Conservation (phyloP, 2,797 vertebrate genomes). For the Lepidocolaptes lacrymiger region DNA sequence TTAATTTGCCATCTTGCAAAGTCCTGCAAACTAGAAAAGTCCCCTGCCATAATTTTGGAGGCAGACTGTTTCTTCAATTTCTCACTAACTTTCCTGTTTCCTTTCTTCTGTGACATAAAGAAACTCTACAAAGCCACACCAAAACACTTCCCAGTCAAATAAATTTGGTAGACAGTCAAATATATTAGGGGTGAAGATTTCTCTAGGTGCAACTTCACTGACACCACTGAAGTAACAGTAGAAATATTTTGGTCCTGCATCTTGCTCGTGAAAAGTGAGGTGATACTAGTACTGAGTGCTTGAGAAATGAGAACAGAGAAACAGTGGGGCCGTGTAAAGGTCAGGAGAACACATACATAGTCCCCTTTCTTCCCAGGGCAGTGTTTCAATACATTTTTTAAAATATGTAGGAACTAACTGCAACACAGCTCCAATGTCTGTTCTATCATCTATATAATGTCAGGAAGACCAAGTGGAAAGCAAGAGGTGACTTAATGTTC, state of each 20-base stretch:
- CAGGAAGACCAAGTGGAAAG: not conserved
- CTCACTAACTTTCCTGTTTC: not conserved
- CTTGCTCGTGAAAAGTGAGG: not conserved
- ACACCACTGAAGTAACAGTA: not conserved
- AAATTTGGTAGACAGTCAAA: not conserved
- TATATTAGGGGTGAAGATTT: not conserved
- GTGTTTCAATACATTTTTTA: not conserved
- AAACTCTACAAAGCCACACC: not conserved
- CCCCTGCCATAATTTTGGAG: not conserved
- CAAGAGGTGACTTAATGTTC: conserved; percentile 70
- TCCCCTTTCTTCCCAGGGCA: not conserved
- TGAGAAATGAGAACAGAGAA: not conserved
- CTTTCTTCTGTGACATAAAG: not conserved
- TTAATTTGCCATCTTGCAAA: not conserved
- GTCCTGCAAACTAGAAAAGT: not conserved
- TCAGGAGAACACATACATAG: not conserved
- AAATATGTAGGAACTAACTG: not conserved
- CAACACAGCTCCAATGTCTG: not conserved
- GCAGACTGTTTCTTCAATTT: not conserved
- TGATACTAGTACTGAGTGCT: not conserved
- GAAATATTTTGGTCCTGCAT: not conserved
- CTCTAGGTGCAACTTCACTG: not conserved
- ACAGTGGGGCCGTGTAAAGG: not conserved
- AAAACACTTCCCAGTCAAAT: not conserved
- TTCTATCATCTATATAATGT: not conserved